These are phyloP conservation scores for Gymnarchus niloticus DNA, from an alignment of 2,113 vertebrate species.

Conservation along the genomic window DNA sequence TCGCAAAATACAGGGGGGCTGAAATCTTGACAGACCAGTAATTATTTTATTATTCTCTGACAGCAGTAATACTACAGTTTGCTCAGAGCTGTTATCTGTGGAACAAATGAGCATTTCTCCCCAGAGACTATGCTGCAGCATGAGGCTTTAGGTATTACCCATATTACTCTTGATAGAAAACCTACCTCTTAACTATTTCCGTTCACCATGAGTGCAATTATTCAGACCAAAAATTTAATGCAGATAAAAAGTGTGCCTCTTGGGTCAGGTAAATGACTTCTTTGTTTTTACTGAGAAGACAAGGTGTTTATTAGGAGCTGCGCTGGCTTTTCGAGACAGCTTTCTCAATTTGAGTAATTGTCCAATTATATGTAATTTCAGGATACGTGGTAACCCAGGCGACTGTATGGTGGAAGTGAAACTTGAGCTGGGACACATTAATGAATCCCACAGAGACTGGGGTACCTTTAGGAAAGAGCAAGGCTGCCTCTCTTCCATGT, in stretches of 20 bases:
- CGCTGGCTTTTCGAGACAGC: conserved; percentile 85
- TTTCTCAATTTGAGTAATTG: conserved; percentile 99
- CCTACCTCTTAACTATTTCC: conserved; percentile 85
- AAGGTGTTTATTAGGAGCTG: conserved; percentile 98
- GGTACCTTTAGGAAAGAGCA: conserved; percentile 72
- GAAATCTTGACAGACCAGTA: conserved; percentile 62
- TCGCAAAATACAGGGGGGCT: conserved; percentile 18
- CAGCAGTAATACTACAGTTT: conserved; percentile 67
- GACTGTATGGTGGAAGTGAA: conserved; percentile 79
- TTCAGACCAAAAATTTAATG: conserved; percentile 96
- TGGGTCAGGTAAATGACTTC: conserved; percentile 95
- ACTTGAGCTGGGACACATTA: conserved; percentile 87
- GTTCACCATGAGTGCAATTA: conserved; percentile 85
- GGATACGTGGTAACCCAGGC: conserved; percentile 84
- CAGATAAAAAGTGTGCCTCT: conserved; percentile 85
- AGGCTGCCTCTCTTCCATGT: conserved; percentile 82
- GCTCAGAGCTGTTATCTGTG: conserved; percentile 65
- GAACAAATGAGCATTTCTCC: conserved; percentile 74
- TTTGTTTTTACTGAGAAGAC: conserved; percentile 97
- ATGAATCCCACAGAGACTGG: conserved; percentile 96
- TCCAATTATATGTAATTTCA: conserved; percentile 99
- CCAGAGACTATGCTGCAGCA: conserved; percentile 74
- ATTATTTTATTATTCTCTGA: conserved; percentile 71
- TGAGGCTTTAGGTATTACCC: conserved; percentile 68
- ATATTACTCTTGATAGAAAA: conserved; percentile 64